phyloP scores from a whole-genome alignment of 53 echinoderm and acorn worm genomes.

The Luidia sarsii region DNA sequence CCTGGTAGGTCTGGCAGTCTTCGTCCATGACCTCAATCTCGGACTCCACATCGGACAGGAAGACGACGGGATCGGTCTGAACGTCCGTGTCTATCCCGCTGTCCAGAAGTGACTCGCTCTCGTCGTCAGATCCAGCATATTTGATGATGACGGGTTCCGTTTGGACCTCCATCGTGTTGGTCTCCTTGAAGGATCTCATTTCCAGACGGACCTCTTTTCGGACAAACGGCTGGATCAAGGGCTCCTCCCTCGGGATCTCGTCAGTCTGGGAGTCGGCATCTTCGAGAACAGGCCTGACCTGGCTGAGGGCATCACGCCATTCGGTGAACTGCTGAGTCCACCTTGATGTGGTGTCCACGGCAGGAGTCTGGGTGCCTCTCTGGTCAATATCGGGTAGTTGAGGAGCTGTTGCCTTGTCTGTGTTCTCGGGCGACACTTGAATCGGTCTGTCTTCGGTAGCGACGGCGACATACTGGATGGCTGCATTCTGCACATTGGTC shows the following conservation, averaged over 20 bases:
- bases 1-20: slow-evolving; percentile 26
- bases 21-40: slow-evolving; percentile 46
- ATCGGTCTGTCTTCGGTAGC: slow-evolving; percentile 27
- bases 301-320: slow-evolving; percentile 11
- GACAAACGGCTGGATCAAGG: slow-evolving; percentile 24
- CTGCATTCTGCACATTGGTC: slow-evolving; percentile 24
- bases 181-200: slow-evolving; percentile 24
- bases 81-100: slow-evolving; percentile 62
- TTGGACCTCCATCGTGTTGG: slow-evolving; percentile 51
- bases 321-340: slow-evolving; percentile 3
- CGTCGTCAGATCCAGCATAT: slow-evolving; percentile 40
- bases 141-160: slow-evolving; percentile 80
- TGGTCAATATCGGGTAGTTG: no score
- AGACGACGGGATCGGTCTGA: slow-evolving; percentile 74
- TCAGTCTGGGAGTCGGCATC: slow-evolving; percentile 24
- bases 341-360: not conserved
- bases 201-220: slow-evolving; percentile 23
- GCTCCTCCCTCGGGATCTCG: not conserved
- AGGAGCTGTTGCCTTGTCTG: slow-evolving; percentile 29
- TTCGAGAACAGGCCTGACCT: slow-evolving; percentile 33
- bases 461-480: slow-evolving; percentile 38
- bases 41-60: slow-evolving; percentile 49
- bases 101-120: slow-evolving; percentile 36
- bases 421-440: slow-evolving; percentile 20
- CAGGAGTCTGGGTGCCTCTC: slow-evolving; percentile 1